phyloP scores from a whole-genome alignment of 2,113 vertebrate species.

The Panthera uncia region DNA sequence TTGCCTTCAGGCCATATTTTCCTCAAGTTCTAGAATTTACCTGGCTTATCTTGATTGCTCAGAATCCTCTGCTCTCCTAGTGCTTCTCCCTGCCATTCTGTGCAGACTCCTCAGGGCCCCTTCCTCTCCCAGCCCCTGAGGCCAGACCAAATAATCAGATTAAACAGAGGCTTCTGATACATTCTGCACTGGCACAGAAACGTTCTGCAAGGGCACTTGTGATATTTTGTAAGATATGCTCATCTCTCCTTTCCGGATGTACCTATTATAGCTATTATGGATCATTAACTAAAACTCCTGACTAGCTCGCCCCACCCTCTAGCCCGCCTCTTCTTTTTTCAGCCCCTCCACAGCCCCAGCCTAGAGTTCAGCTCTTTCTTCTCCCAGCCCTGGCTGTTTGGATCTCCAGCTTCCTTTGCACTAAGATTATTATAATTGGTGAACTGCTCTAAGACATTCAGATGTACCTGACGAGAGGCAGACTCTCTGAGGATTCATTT shows the following conservation, averaged over 20 bases:
- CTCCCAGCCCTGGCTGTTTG: conserved; percentile 53
- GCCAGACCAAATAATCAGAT: neutral
- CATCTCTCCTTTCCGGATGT: conserved; percentile 20
- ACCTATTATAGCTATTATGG: conserved; percentile 52
- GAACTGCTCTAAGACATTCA: conserved; percentile 65
- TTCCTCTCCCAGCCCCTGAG: neutral
- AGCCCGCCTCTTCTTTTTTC: conserved; percentile 4
- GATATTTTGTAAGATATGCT: neutral
- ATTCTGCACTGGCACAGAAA: neutral
- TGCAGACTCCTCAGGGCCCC: neutral
- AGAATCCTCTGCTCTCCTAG: neutral
- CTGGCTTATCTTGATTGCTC: neutral
- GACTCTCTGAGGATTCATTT: conserved; percentile 68
- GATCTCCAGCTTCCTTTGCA: conserved; percentile 52
- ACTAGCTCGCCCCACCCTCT: neutral
- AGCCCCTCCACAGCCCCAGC: neutral
- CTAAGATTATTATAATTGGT: conserved; percentile 70
- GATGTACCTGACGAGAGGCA: conserved; percentile 71
- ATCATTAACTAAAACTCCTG: conserved; percentile 46
- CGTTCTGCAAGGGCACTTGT: neutral
- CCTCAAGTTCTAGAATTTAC: neutral
- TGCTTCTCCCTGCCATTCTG: neutral
- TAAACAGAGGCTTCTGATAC: neutral
- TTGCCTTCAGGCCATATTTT: neutral
- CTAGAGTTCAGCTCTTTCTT: conserved; percentile 19